These are phyloP conservation scores for Cervus canadensis DNA, from an alignment of 2,113 vertebrate species.

Conservation along the genomic window DNA sequence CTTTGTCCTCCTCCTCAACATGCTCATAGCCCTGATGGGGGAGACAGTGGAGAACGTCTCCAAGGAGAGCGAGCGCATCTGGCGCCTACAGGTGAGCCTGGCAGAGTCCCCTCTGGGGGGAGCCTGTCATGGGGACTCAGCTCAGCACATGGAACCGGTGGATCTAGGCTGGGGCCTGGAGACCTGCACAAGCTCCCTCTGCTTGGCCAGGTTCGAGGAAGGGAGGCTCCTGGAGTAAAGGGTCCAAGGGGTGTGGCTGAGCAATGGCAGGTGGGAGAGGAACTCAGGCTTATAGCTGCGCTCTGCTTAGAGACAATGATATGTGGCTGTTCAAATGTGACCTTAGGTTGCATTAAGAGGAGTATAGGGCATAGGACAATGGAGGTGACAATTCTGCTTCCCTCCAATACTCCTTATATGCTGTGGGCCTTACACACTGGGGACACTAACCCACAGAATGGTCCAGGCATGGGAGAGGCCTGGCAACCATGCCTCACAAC, in stretches of 20 bases:
- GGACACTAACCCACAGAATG: not conserved
- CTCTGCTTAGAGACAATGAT: not conserved
- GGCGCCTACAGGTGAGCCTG: constrained; percentile 84
- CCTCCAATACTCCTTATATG: not conserved
- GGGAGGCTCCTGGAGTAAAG: not conserved
- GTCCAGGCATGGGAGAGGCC: not conserved
- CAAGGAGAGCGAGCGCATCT: constrained; percentile 86
- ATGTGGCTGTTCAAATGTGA: not conserved
- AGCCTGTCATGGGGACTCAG: not conserved
- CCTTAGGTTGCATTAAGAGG: not conserved
- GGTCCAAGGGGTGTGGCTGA: not conserved
- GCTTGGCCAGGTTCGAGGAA: not conserved
- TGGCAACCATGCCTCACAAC: not conserved
- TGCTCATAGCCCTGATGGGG: constrained; percentile 87
- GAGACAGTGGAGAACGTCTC: constrained; percentile 86
- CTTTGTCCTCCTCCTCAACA: constrained; percentile 86
- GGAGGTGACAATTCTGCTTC: not conserved
- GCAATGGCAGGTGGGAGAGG: not conserved
- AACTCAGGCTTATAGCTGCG: not conserved
- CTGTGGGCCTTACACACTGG: not conserved
- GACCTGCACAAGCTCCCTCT: not conserved
- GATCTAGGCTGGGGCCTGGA: not conserved
- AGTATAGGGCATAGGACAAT: not conserved
- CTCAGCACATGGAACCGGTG: accelerated
- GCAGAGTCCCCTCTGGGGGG: not conserved